Evolutionary conservation across 2,797 vertebrate species (phyloP), one percentile per base, ranked within the genome.

Genomic region (Arvicola amphibius): DNA sequence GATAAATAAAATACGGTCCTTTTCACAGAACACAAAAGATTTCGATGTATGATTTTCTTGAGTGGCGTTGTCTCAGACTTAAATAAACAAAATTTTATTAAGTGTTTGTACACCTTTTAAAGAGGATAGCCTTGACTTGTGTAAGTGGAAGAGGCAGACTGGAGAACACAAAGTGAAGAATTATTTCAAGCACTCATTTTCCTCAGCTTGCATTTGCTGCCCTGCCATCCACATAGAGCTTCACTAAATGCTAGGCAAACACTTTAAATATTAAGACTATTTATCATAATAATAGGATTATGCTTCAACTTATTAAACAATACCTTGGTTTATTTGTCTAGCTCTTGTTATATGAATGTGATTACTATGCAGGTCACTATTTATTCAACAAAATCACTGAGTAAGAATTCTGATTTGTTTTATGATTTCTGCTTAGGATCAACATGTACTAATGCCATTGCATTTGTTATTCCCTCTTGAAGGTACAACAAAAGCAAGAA

Each of bases 341-440:
- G 40, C 67, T 92, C 69, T 84, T 89, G 34, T 90, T 90, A 90
- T 79, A 90, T 92, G 74, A 74, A 74, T 92, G 67, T 69, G 32
- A n/a, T 95, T 79, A 27, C 37, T 78, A 2, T 93, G n/a, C 48
- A 16, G 19, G 69, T 83, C 23, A 69, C 48, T 79, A 90, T 43
- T 34, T 27, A 12, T 90, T 78, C 43, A 69, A 32, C n/a, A 27
- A 83, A 91, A 51, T 86, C 19, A 87, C 83, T 91, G 29, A 65
- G 10, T 16, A 16, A 40, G 27, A 37, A 83, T 67, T 92, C 67
- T 73, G 51, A 86, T 37, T 65, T 92, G 71, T 40, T 59, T 46
- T 90, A 11, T 93, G 56, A 93, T 29, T 85, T 25, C 21, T 88
- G 16, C 17, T 88, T 76, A 78, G 43, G 73, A 11, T 78, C 23